Base-by-base conservation (phyloP, 2,797 vertebrate species). In the Sphaeramia orbicularis region DNA sequence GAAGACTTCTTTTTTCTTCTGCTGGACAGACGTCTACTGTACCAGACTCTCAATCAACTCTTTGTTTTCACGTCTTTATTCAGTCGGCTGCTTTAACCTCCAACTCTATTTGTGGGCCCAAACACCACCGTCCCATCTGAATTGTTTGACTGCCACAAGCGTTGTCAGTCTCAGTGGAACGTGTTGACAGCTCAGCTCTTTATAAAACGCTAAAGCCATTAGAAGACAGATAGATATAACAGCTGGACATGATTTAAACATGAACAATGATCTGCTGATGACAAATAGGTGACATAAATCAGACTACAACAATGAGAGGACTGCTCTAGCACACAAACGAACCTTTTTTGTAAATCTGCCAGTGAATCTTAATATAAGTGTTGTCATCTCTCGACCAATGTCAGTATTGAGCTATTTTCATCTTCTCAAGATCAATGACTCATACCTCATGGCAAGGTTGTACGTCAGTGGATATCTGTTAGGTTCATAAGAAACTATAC, bases 21-120 rank as follows among this genome's bases (percentile, higher is more conserved):
- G 77, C 69, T 80, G 84, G 68, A 93, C 89, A 92, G 71, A 77
- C 84, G 57, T 89, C 87, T 89, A 93, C 92, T 91, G 89, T 87
- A 70, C 61, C 72, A 76, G 16, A 71, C 42, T 74, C 48, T 91
- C 88, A 94, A 93, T 90, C 69, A 81, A 2, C 42, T 55, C 92
- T 90, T 93, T 94, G 91, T 94, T 80, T 79, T 77, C 50, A 57
- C 67, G 14, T 66, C 73, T 84, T 80, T 56, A 80, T 85, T 78
- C 84, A 76, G 77, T 88, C 60, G 58, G 61, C 74, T 61, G 83
- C 81, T 86, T 79, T 80, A 81, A 80, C 70, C 64, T 68, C 71
- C 11, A 42, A 53, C 71, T 65, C 40, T 59, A 74, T 90, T 83
- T 79, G 78, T 65, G 73, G 72, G 42, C 66, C 52, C 30, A 8